phyloP scores from a whole-genome alignment of 2,113 vertebrate genomes.

The Ovibos moschatus region DNA sequence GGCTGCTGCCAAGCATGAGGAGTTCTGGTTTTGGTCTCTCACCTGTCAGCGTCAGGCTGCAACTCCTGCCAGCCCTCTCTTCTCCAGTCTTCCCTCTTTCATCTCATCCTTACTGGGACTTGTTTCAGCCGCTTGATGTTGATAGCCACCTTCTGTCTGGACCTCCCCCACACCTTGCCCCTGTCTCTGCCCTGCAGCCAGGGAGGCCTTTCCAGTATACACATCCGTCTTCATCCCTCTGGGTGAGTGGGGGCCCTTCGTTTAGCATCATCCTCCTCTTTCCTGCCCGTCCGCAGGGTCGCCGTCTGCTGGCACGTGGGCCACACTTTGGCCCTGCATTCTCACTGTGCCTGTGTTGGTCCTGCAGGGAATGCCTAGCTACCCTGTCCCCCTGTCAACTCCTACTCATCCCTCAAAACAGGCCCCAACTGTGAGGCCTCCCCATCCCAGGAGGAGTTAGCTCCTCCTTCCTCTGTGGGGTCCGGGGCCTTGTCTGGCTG shows the following conservation, averaged over 20 bases:
- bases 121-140: background rate
- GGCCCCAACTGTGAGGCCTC: background rate
- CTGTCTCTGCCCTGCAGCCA: background rate
- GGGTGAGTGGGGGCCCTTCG: background rate
- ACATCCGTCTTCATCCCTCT: background rate
- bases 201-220: background rate
- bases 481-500: background rate
- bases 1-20: accelerated
- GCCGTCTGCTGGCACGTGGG: accelerated
- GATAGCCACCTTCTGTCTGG: background rate
- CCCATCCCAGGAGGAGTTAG: background rate
- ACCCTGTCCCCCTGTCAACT: background rate
- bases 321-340: accelerated
- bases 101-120: background rate
- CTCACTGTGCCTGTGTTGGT: too few relatives aligned
- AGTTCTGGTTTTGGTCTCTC: background rate
- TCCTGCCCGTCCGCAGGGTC: background rate
- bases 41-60: background rate
- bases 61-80: background rate
- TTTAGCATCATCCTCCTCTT: background rate
- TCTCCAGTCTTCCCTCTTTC: background rate
- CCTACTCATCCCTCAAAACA: background rate
- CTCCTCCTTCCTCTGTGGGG: background rate
- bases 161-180: background rate
- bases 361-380: background rate